A percentile compares a stretch with the other conserved stretches of the same genome.
Evolutionary conservation across 2,797 vertebrate species (phyloP).

Genomic region (Cygnus olor): DNA sequence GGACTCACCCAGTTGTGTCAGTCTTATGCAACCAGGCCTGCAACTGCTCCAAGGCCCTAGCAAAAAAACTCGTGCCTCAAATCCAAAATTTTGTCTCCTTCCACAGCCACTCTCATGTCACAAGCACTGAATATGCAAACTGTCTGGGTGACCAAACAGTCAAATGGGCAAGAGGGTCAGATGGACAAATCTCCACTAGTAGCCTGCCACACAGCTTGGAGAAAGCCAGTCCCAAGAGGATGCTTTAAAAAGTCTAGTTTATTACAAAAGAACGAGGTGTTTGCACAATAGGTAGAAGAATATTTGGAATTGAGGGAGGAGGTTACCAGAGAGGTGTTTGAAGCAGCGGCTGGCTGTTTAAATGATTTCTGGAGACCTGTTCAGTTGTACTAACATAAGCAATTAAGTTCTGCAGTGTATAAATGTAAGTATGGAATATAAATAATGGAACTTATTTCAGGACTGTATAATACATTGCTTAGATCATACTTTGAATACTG

Average conservation of each 20-base stretch:
- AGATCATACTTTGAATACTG: conserved; percentile 34
- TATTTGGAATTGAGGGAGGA: background rate
- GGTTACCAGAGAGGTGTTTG: background rate
- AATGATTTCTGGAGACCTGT: conserved; percentile 36
- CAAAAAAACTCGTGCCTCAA: background rate
- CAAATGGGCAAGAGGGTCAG: background rate
- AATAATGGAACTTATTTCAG: conserved; percentile 57
- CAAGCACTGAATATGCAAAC: background rate
- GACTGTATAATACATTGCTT: background rate
- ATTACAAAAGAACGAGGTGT: background rate
- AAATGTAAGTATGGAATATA: background rate
- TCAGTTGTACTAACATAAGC: conserved; percentile 8
- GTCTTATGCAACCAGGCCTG: background rate
- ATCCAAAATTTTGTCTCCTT: background rate
- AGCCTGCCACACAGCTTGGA: background rate
- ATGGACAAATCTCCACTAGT: background rate
- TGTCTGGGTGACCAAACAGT: background rate
- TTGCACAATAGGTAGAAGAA: background rate
- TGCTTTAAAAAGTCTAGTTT: background rate
- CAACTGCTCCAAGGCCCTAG: background rate
- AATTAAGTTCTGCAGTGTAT: background rate
- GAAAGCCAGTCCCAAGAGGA: rapidly evolving
- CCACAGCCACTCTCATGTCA: background rate
- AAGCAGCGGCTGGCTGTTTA: background rate
- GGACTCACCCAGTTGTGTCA: background rate